Conservation (phyloP, 2,797 vertebrate species). For the Aeoliscus strigatus region DNA sequence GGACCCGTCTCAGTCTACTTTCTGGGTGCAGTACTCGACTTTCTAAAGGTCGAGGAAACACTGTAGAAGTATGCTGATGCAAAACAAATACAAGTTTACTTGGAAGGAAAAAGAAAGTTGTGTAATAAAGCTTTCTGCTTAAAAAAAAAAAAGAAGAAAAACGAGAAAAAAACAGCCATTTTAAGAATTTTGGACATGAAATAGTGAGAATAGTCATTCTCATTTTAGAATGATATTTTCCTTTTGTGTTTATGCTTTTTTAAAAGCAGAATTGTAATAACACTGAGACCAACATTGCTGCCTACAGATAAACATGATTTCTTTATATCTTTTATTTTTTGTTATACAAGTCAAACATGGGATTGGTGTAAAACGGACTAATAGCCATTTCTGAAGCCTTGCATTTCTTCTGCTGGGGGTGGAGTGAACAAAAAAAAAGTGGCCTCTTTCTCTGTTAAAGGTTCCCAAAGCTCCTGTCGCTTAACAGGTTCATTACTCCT, state of each 20-base stretch:
- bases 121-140: slow-evolving; percentile 60
- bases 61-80: slow-evolving; percentile 27
- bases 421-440: not conserved
- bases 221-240: slow-evolving; percentile 59
- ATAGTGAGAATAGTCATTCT: slow-evolving; percentile 40
- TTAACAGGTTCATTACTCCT: slow-evolving; percentile 49
- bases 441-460: slow-evolving; percentile 41
- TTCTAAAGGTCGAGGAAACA: slow-evolving; percentile 27
- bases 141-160: slow-evolving; percentile 50
- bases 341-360: slow-evolving; percentile 51
- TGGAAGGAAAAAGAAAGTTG: slow-evolving; percentile 16
- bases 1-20: slow-evolving; percentile 42
- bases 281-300: slow-evolving; percentile 78
- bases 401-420: slow-evolving; percentile 29
- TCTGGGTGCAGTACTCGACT: slow-evolving; percentile 32
- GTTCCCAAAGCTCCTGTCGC: slow-evolving; percentile 50
- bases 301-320: slow-evolving; percentile 71
- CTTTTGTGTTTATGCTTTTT: slow-evolving; percentile 60
- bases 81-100: slow-evolving; percentile 17
- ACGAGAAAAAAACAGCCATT: slow-evolving; percentile 69
- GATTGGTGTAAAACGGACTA: slow-evolving; percentile 64
- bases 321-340: slow-evolving; percentile 58
- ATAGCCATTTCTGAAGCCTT: slow-evolving; percentile 76
- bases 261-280: slow-evolving; percentile 72
- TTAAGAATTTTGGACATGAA: slow-evolving; percentile 54